Evolutionary conservation across 2,888 invertebrate genomes (phyloP).

Genomic region (Stenotaenia linearis): DNA sequence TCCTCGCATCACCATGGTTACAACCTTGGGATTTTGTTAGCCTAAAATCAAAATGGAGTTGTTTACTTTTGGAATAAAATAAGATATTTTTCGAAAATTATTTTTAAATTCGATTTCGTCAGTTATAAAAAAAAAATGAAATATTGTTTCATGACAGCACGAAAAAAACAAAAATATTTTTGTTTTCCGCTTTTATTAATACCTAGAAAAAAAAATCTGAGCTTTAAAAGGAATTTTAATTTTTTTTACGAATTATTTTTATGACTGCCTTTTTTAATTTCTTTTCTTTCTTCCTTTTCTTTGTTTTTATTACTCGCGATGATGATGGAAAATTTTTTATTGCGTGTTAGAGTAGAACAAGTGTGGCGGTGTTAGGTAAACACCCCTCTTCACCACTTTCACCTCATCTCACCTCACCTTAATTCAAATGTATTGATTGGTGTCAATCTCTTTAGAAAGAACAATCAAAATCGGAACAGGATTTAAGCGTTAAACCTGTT

Average conservation of each 20-base stretch:
- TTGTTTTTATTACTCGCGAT: neutral
- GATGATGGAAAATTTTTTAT: neutral
- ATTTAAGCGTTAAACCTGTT: conserved; percentile 12
- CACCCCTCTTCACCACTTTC: neutral
- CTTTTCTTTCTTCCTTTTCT: neutral
- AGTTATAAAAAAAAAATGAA: too few relatives aligned
- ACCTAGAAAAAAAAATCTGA: neutral
- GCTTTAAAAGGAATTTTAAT: neutral
- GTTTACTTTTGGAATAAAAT: neutral
- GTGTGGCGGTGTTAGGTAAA: neutral
- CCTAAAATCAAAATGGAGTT: neutral
- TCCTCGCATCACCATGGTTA: neutral
- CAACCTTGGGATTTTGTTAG: neutral
- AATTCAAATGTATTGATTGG: conserved; percentile 14
- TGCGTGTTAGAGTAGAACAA: neutral
- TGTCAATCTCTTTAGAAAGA: conserved; percentile 20
- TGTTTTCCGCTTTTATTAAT: neutral
- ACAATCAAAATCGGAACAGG: conserved; percentile 1
- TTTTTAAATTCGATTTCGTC: neutral
- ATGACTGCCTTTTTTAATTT: neutral
- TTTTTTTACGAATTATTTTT: neutral
- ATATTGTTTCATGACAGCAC: too few relatives aligned
- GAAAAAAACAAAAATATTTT: neutral
- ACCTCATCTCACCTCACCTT: neutral
- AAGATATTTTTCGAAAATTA: neutral